Evolutionary conservation across 2,113 vertebrate genomes (phyloP).

Genomic region (Rhagologus leucostigma): DNA sequence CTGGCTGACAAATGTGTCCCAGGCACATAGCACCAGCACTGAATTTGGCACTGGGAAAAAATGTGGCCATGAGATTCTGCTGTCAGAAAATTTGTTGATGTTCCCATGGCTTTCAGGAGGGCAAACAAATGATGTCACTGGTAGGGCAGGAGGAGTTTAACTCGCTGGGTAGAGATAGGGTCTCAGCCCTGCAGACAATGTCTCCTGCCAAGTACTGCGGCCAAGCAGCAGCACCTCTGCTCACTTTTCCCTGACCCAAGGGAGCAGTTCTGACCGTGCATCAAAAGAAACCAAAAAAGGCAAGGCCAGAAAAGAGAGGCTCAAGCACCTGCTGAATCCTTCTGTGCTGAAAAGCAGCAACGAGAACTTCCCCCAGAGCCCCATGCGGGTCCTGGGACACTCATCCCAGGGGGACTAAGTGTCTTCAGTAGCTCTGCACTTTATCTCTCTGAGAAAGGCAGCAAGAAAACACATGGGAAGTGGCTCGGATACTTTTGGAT

Average conservation of each 20-base stretch:
- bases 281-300: not conserved
- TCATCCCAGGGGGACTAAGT: not conserved
- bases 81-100: not conserved
- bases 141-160: not conserved
- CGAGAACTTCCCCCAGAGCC: not conserved
- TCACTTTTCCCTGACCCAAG: not conserved
- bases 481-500: not conserved
- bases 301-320: not conserved
- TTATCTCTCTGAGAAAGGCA: not conserved
- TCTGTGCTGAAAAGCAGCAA: not conserved
- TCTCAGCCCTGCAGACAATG: fast-evolving
- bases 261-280: not conserved
- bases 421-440: not conserved
- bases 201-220: not conserved
- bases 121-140: not conserved
- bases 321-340: not conserved
- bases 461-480: not conserved
- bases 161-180: not conserved
- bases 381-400: fast-evolving
- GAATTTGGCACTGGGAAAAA: not conserved
- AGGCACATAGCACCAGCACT: not conserved
- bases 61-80: not conserved
- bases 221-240: not conserved
- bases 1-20: not conserved
- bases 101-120: not conserved